Evolutionary conservation across 2,888 invertebrate species (phyloP).

Genomic region (Caenorhabditis uteleia): DNA sequence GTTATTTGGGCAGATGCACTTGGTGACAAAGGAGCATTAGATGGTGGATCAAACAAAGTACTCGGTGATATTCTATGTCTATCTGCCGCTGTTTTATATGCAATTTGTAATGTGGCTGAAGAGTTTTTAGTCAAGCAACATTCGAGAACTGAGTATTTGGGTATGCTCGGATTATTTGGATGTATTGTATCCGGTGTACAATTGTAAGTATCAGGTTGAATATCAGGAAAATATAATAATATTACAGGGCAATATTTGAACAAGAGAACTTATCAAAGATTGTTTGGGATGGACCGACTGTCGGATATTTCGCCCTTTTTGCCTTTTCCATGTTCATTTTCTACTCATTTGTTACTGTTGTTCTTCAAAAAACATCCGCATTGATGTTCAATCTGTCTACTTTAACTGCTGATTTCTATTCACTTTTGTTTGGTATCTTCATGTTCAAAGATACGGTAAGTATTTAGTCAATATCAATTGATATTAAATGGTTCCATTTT

Average conservation of each 20-base stretch:
- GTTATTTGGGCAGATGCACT: constrained; percentile 85
- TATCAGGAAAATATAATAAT: not conserved
- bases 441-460: constrained; percentile 82
- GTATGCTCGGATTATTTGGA: constrained; percentile 82
- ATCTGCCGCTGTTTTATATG: constrained; percentile 76
- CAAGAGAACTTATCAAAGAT: constrained; percentile 78
- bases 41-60: constrained; percentile 78
- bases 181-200: constrained; percentile 81
- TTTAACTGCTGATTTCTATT: constrained; percentile 84
- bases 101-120: constrained; percentile 77
- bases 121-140: constrained; percentile 83
- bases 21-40: constrained; percentile 64
- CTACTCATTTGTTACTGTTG: constrained; percentile 80
- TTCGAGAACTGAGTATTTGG: constrained; percentile 82
- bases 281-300: constrained; percentile 74
- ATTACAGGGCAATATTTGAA: constrained; percentile 76
- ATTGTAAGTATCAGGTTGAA: constrained; percentile 71
- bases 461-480: constrained; percentile 2
- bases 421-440: constrained; percentile 81
- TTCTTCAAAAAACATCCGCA: constrained; percentile 78
- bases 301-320: constrained; percentile 71
- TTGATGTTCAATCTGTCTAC: constrained; percentile 83
- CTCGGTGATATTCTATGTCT: constrained; percentile 85
- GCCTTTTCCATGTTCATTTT: constrained; percentile 76
- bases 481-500: constrained; percentile 62